Conservation (phyloP, 2,888 invertebrate species). For the Patella pellucida region DNA sequence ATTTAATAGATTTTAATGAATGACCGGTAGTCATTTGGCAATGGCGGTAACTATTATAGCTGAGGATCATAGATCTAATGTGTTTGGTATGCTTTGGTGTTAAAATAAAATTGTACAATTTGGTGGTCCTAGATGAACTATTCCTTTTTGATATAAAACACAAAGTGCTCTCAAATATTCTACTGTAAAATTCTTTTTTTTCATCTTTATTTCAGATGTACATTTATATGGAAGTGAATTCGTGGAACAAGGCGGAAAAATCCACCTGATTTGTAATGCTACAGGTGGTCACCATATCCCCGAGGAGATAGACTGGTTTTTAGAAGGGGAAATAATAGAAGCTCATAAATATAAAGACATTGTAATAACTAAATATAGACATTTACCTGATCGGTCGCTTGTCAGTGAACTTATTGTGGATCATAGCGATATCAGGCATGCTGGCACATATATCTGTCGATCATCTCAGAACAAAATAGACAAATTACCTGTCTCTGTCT, state of each 20-base stretch:
- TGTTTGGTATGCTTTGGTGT: too few species aligned
- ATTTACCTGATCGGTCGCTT: neutral
- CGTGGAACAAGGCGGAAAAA: neutral
- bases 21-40: too few species aligned
- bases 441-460: conserved; percentile 1
- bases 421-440: conserved; percentile 4
- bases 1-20: too few species aligned
- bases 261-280: neutral
- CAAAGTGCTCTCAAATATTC: too few species aligned
- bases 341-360: conserved; percentile 3
- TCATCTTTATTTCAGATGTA: neutral
- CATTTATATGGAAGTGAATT: neutral
- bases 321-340: neutral
- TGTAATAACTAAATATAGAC: conserved; percentile 5
- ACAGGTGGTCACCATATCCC: neutral
- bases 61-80: too few species aligned
- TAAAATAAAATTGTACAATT: too few species aligned
- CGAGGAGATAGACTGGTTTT: neutral
- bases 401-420: conserved; percentile 7
- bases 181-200: too few species aligned
- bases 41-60: too few species aligned
- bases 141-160: too few species aligned
- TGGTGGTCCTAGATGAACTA: too few species aligned
- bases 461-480: conserved; percentile 4
- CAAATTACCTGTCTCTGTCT: neutral